These are phyloP conservation scores for Centruroides sculpturatus DNA, from an alignment of 1,140 invertebrate species.

Conservation along the genomic window DNA sequence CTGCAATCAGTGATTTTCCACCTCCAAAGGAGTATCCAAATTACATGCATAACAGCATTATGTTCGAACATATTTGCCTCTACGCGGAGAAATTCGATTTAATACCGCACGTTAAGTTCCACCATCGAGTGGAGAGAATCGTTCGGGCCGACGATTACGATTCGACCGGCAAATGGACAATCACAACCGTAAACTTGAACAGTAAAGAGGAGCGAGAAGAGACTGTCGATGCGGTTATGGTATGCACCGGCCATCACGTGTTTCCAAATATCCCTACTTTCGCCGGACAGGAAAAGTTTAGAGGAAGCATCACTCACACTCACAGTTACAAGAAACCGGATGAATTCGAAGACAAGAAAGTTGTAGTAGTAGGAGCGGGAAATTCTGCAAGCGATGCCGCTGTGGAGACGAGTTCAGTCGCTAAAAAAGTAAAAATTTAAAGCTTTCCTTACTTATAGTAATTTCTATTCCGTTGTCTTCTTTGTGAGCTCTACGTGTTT, in stretches of 20 bases:
- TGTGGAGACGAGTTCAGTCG: slow-evolving; percentile 33
- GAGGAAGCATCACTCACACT: slow-evolving; percentile 33
- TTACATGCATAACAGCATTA: slow-evolving; percentile 28
- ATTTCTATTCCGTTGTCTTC: too few relatives aligned
- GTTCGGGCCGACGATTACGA: slow-evolving; percentile 22
- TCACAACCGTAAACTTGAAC: slow-evolving; percentile 20
- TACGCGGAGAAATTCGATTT: slow-evolving; percentile 6
- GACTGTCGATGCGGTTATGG: slow-evolving; percentile 29
- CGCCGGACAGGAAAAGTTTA: slow-evolving; percentile 27
- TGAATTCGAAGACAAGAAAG: slow-evolving; percentile 27
- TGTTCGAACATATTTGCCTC: too few relatives aligned
- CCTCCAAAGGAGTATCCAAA: slow-evolving; percentile 25
- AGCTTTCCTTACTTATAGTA: too few relatives aligned
- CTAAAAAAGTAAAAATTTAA: slow-evolving; percentile 29
- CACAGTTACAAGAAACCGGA: slow-evolving; percentile 26
- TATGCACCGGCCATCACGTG: slow-evolving; percentile 25
- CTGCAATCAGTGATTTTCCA: slow-evolving; percentile 30
- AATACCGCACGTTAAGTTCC: slow-evolving; percentile 5
- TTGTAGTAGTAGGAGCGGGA: slow-evolving; percentile 36
- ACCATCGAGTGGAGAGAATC: slow-evolving; percentile 4
- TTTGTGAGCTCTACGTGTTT: too few relatives aligned
- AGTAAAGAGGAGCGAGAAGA: slow-evolving; percentile 13
- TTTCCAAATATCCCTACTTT: slow-evolving; percentile 1
- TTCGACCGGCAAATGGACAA: slow-evolving; percentile 27
- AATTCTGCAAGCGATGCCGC: slow-evolving; percentile 40